phyloP scores from a whole-genome alignment of 1,140 invertebrate species.

The Atopsyche davidsoni region DNA sequence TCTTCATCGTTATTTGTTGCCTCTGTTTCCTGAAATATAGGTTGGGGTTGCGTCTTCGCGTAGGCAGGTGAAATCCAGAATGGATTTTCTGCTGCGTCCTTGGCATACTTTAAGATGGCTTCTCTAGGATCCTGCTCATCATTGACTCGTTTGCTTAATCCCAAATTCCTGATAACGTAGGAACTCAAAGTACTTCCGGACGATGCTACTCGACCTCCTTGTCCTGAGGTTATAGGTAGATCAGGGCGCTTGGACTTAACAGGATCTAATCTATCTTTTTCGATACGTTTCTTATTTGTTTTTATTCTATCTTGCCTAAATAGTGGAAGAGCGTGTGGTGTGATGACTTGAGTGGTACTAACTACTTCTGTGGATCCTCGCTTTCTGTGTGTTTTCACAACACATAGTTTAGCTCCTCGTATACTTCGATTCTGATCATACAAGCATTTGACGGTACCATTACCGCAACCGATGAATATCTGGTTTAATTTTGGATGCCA shows the following conservation, averaged over 20 bases:
- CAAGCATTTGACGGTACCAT: slow-evolving; percentile 84
- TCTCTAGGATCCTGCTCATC: slow-evolving; percentile 95
- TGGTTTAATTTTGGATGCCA: slow-evolving; percentile 99
- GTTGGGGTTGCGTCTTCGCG: slow-evolving; percentile 73
- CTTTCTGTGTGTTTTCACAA: slow-evolving; percentile 73
- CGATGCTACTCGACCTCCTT: slow-evolving; percentile 88
- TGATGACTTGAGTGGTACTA: slow-evolving; percentile 90
- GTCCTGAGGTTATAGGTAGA: slow-evolving; percentile 88
- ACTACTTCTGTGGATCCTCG: slow-evolving; percentile 80
- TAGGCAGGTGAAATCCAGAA: slow-evolving; percentile 95
- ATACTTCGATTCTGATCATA: slow-evolving; percentile 84
- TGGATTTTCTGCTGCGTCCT: slow-evolving; percentile 95
- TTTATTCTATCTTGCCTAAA: slow-evolving; percentile 90
- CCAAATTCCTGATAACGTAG: slow-evolving; percentile 94
- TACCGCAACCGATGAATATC: slow-evolving; percentile 86
- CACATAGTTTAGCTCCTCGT: slow-evolving; percentile 87
- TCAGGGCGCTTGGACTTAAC: slow-evolving; percentile 91
- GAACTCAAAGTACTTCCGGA: slow-evolving; percentile 95
- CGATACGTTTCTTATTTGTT: slow-evolving; percentile 85
- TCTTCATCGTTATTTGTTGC: slow-evolving; percentile 49
- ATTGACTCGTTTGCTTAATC: slow-evolving; percentile 86
- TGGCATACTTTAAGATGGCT: slow-evolving; percentile 94
- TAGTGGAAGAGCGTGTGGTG: slow-evolving; percentile 91
- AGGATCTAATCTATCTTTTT: slow-evolving; percentile 87
- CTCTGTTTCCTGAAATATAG: slow-evolving; percentile 58